These are phyloP conservation scores for Syritta pipiens DNA, from an alignment of 2,888 invertebrate genomes.

Conservation along the genomic window DNA sequence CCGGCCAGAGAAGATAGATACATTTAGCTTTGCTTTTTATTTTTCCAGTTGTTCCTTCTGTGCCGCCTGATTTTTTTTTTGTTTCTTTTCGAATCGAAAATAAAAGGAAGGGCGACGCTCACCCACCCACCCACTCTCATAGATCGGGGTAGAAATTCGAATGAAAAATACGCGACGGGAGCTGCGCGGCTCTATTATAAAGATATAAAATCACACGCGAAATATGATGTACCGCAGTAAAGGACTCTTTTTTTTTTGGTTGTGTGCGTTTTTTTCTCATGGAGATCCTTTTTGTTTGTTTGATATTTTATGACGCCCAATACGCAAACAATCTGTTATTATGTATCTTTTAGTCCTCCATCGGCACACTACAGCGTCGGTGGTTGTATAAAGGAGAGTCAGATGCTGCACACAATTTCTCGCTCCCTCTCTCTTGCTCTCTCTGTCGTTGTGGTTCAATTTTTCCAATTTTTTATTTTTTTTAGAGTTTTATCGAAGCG, in stretches of 20 bases:
- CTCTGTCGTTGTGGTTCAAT: too few relatives aligned
- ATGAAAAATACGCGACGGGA: conserved; percentile 74
- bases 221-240: conserved; percentile 64
- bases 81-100: conserved; percentile 30
- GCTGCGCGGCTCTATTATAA: conserved; percentile 76
- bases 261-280: not conserved
- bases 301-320: conserved; percentile 57
- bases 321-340: conserved; percentile 66
- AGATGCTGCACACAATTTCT: too few relatives aligned
- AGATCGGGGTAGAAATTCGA: conserved; percentile 74
- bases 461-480: too few relatives aligned
- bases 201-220: conserved; percentile 74
- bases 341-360: conserved; percentile 60
- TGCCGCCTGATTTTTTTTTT: not conserved
- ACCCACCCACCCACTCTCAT: conserved; percentile 70
- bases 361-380: not conserved
- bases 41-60: conserved; percentile 3
- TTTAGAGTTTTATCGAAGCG: conserved; percentile 27
- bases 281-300: conserved; percentile 45
- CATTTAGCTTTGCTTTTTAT: conserved; percentile 34
- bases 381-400: not conserved
- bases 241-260: conserved; percentile 28
- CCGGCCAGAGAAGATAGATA: conserved; percentile 51
- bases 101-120: conserved; percentile 9
- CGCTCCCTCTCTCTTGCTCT: too few relatives aligned